phyloP scores from a whole-genome alignment of 2,888 invertebrate species.

The Palloptera scutellata region DNA sequence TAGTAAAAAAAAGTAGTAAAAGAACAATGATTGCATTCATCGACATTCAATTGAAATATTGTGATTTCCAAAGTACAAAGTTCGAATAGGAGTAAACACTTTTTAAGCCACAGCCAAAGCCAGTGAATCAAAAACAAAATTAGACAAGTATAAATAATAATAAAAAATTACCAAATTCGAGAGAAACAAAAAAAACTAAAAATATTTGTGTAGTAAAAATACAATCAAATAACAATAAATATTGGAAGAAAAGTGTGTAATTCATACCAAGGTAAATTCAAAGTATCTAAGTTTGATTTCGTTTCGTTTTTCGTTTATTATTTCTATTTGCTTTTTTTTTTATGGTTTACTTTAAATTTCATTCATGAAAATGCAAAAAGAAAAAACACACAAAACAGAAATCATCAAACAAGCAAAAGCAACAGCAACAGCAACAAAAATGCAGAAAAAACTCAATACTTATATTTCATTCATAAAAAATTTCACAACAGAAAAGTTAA shows the following conservation, averaged over 20 bases:
- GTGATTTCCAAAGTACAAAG: no score
- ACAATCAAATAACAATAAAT: not conserved
- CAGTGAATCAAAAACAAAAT: not conserved
- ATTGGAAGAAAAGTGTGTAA: constrained; percentile 8
- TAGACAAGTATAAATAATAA: not conserved
- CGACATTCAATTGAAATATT: no score
- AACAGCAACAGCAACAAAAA: not conserved
- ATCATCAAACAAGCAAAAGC: not conserved
- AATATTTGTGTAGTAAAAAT: not conserved
- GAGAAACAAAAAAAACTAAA: constrained; percentile 3
- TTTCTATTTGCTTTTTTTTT: no score
- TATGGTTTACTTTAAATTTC: no score
- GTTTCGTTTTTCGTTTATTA: no score
- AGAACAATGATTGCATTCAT: no score
- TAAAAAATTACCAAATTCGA: not conserved
- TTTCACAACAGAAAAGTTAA: not conserved
- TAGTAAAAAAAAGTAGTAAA: no score
- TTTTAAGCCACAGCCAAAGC: not conserved
- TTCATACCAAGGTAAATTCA: constrained; percentile 12
- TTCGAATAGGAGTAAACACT: no score
- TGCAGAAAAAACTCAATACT: not conserved
- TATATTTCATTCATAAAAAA: not conserved
- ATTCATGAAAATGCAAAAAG: no score
- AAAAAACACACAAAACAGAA: not conserved
- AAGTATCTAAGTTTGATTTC: no score